phyloP scores from a whole-genome alignment of 2,113 vertebrate genomes.

The Petrocephalus microphthalmus region DNA sequence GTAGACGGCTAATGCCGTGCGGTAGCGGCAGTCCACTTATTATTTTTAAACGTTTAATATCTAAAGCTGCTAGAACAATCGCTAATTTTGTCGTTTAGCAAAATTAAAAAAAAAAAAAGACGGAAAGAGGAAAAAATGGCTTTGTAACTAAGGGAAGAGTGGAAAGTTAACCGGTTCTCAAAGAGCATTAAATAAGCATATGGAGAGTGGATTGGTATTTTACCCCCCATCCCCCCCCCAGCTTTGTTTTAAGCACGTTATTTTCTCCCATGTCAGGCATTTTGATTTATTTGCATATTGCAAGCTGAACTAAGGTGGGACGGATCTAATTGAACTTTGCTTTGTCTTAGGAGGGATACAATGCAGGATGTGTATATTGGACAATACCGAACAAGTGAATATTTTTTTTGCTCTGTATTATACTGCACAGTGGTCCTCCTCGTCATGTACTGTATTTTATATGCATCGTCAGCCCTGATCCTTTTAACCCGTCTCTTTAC shows the following conservation, averaged over 20 bases:
- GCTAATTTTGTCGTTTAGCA: slow-evolving; percentile 67
- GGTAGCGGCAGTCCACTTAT: slow-evolving; percentile 61
- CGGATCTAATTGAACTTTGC: slow-evolving; percentile 82
- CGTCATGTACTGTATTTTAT: slow-evolving; percentile 89
- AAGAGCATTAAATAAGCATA: slow-evolving; percentile 49
- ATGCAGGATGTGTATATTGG: slow-evolving; percentile 66
- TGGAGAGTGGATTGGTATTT: slow-evolving; percentile 37
- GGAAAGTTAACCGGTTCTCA: slow-evolving; percentile 66
- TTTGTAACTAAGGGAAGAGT: slow-evolving; percentile 61
- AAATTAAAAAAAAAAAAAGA: slow-evolving; percentile 52
- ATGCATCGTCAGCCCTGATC: slow-evolving; percentile 57
- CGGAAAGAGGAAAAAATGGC: slow-evolving; percentile 43
- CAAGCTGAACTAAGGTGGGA: slow-evolving; percentile 68
- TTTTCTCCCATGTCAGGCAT: slow-evolving; percentile 47
- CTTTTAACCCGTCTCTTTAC: slow-evolving; percentile 38
- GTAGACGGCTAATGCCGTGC: slow-evolving; percentile 55
- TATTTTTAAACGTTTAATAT: slow-evolving; percentile 52
- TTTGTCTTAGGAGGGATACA: slow-evolving; percentile 70
- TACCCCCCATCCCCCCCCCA: neutral
- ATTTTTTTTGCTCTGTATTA: slow-evolving; percentile 72
- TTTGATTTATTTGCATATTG: slow-evolving; percentile 56
- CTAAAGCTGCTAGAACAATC: slow-evolving; percentile 77
- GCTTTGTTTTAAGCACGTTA: slow-evolving; percentile 14
- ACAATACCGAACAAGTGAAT: slow-evolving; percentile 64
- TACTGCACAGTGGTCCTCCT: slow-evolving; percentile 73